Conservation (phyloP, 2,888 invertebrate genomes). For the Mimachlamys varia region DNA sequence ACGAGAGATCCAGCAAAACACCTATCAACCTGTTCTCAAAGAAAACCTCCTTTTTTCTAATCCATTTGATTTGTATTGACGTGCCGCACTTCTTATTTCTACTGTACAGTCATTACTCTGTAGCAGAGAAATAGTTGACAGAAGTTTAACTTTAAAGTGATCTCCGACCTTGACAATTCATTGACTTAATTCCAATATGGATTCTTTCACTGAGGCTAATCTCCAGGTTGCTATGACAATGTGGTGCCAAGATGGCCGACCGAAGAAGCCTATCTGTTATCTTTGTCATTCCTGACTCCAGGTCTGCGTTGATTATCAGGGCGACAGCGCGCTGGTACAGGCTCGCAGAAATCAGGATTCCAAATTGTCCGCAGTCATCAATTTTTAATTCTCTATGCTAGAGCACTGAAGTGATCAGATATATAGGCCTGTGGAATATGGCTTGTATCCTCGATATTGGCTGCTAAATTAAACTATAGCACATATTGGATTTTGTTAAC, state of each 20-base stretch:
- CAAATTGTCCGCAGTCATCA: conserved; percentile 36
- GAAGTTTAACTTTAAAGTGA: not conserved
- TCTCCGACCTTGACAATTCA: not conserved
- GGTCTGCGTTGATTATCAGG: conserved; percentile 5
- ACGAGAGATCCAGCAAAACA: not conserved
- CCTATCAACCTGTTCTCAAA: no score
- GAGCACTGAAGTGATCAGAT: not conserved
- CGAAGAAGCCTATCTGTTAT: not conserved
- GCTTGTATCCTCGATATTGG: not conserved
- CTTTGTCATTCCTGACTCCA: not conserved
- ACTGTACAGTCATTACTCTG: not conserved
- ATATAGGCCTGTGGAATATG: not conserved
- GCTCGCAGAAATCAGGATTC: not conserved
- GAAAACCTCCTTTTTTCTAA: not conserved
- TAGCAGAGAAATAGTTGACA: not conserved
- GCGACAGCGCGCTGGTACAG: not conserved
- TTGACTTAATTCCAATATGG: not conserved
- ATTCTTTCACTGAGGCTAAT: not conserved
- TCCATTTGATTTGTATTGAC: not conserved
- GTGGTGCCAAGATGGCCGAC: conserved; percentile 13
- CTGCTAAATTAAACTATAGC: not conserved
- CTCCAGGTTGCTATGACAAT: not conserved
- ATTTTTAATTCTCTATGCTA: conserved; percentile 29
- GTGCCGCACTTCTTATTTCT: not conserved
- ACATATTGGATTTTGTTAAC: conserved; percentile 31